Conservation (phyloP, 2,888 invertebrate genomes). For the Xestoiulus laeticollis region DNA sequence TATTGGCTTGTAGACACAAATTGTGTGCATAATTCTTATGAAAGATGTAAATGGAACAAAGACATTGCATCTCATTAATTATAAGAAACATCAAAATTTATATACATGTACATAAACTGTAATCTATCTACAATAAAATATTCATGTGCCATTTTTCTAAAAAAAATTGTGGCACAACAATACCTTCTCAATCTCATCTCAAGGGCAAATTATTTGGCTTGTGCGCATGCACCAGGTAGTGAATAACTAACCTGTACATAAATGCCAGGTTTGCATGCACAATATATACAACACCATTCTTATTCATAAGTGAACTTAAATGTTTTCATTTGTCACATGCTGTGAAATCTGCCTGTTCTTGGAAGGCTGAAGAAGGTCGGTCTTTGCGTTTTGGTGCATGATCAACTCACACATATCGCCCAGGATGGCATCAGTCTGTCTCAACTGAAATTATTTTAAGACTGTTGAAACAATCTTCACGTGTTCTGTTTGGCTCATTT, state of each 20-base stretch:
- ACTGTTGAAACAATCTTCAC: neutral
- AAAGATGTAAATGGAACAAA: neutral
- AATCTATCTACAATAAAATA: conserved; percentile 22
- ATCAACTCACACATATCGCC: neutral
- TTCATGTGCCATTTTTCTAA: neutral
- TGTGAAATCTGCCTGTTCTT: neutral
- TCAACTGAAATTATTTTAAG: neutral
- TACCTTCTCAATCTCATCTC: neutral
- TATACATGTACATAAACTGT: conserved; percentile 17
- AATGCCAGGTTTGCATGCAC: neutral
- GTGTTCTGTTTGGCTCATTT: conserved; percentile 28
- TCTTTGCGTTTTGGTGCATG: neutral
- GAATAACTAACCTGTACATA: neutral
- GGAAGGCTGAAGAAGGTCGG: neutral
- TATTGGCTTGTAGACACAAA: neutral
- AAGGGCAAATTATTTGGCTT: neutral
- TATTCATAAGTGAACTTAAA: neutral
- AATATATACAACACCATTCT: neutral
- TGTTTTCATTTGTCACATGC: neutral
- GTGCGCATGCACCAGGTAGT: neutral
- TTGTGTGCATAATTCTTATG: neutral
- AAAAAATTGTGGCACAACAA: neutral
- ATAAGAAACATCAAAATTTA: conserved; percentile 27
- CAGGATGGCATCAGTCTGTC: neutral
- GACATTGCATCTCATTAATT: neutral